phyloP scores from a whole-genome alignment of 2,888 invertebrate genomes.

The Gisinianus flammeolus region DNA sequence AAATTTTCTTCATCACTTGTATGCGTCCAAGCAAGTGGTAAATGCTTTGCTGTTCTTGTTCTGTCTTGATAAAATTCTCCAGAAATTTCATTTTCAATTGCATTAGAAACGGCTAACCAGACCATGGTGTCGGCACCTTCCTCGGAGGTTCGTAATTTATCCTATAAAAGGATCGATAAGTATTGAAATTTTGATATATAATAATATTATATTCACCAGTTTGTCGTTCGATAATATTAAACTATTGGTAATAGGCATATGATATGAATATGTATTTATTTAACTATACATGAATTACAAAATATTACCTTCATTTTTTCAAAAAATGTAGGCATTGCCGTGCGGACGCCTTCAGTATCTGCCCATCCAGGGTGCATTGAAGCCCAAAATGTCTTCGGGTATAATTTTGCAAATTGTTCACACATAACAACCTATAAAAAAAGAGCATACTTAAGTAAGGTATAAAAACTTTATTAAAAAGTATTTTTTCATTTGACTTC shows the following conservation, averaged over 20 bases:
- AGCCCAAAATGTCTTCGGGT: constrained; percentile 63
- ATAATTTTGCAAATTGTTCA: constrained; percentile 61
- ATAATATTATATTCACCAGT: no score
- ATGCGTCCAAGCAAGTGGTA: constrained; percentile 64
- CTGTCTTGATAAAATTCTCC: constrained; percentile 64
- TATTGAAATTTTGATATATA: no score
- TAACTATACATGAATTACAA: no score
- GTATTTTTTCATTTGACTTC: not conserved
- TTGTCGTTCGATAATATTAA: no score
- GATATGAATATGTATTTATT: no score
- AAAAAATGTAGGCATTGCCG: constrained; percentile 63
- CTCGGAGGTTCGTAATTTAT: constrained; percentile 62
- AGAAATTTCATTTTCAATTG: constrained; percentile 60
- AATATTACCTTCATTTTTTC: constrained; percentile 63
- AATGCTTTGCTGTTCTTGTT: constrained; percentile 61
- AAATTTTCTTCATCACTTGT: constrained; percentile 61
- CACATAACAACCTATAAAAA: constrained; percentile 61
- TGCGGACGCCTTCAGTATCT: constrained; percentile 62
- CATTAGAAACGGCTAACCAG: constrained; percentile 63
- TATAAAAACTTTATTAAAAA: constrained; percentile 17
- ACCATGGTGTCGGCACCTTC: constrained; percentile 64
- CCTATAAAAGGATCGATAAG: no score
- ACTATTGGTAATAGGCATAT: no score
- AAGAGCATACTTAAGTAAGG: not conserved
- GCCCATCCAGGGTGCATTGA: constrained; percentile 66